phyloP scores from a whole-genome alignment of 2,797 vertebrate genomes.

The Paramormyrops hopkinsi region DNA sequence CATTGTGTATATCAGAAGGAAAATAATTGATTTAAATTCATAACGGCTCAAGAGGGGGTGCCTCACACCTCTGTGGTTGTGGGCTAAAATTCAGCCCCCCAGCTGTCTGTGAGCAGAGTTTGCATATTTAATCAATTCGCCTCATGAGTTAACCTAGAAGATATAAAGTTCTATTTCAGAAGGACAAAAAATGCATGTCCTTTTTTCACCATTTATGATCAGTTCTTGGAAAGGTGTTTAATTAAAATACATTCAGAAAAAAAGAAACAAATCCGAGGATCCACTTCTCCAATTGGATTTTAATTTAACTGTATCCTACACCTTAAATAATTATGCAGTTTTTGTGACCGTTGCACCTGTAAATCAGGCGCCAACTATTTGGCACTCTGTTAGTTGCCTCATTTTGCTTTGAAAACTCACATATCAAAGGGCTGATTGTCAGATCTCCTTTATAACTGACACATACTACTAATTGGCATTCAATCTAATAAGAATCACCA shows the following conservation, averaged over 20 bases:
- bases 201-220: not conserved
- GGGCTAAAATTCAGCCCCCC: not conserved
- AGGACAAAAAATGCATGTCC: not conserved
- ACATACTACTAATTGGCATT: not conserved
- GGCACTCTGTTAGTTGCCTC: not conserved
- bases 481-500: not conserved
- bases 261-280: not conserved
- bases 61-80: constrained; percentile 4
- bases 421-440: not conserved
- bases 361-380: not conserved
- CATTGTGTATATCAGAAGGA: not conserved
- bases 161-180: not conserved
- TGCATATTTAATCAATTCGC: constrained; percentile 1
- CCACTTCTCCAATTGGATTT: not conserved
- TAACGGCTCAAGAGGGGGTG: not conserved
- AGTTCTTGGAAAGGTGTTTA: not conserved
- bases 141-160: not conserved
- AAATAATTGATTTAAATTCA: constrained; percentile 11
- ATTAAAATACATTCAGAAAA: not conserved
- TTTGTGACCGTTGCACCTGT: not conserved
- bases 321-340: not conserved
- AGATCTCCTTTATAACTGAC: not conserved
- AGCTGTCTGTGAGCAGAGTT: not conserved
- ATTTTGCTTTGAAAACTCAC: not conserved
- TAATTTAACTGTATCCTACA: not conserved